These are phyloP conservation scores for Tryphoninae sp. DNA, from an alignment of 2,888 invertebrate species.

Conservation along the genomic window DNA sequence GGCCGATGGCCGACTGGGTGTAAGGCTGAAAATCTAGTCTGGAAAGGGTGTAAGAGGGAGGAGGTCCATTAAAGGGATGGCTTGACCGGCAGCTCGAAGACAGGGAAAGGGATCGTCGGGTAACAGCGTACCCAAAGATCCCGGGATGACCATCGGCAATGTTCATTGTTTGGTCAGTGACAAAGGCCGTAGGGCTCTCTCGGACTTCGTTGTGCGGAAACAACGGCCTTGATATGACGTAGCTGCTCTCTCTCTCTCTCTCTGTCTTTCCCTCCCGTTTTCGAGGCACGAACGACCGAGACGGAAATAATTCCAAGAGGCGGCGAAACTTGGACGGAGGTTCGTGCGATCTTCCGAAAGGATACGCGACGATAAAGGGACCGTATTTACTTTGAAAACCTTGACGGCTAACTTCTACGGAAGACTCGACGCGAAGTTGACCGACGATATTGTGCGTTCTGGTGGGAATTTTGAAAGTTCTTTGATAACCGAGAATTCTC, in stretches of 20 bases:
- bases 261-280: too few relatives aligned
- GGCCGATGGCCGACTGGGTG: constrained; percentile 29
- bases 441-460: neutral
- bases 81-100: constrained; percentile 70
- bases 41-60: constrained; percentile 39
- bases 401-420: constrained; percentile 10
- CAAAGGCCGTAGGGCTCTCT: constrained; percentile 61
- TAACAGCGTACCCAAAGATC: constrained; percentile 20
- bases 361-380: constrained; percentile 35
- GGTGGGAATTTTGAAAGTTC: constrained; percentile 1
- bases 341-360: constrained; percentile 36
- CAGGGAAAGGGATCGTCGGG: constrained; percentile 57
- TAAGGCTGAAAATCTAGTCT: constrained; percentile 32
- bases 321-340: constrained; percentile 40
- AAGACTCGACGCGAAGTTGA: neutral
- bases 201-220: constrained; percentile 58
- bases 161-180: constrained; percentile 67
- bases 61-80: constrained; percentile 71
- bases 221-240: constrained; percentile 9
- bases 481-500: neutral
- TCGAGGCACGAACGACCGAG: constrained; percentile 14
- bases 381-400: constrained; percentile 10
- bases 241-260: neutral
- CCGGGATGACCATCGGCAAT: constrained; percentile 51
- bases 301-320: constrained; percentile 26